phyloP scores from a whole-genome alignment of 2,113 vertebrate species.

The Eptesicus fuscus region DNA sequence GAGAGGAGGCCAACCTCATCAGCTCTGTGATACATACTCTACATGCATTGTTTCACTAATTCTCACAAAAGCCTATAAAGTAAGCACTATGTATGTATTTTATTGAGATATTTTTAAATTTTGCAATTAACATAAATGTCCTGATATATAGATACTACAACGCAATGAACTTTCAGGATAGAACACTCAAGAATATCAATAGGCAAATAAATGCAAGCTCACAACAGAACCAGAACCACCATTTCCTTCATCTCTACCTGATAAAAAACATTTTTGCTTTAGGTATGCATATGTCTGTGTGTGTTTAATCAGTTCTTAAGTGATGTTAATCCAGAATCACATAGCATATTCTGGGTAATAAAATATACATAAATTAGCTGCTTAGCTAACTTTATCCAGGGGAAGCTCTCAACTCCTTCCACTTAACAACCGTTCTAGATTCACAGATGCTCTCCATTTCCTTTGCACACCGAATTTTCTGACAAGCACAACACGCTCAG shows the following conservation, averaged over 20 bases:
- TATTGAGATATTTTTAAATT: background rate
- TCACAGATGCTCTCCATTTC: background rate
- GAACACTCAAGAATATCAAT: background rate
- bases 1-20: background rate
- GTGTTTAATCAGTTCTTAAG: background rate
- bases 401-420: background rate
- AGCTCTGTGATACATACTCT: background rate
- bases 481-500: background rate
- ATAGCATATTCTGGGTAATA: background rate
- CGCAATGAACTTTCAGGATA: background rate
- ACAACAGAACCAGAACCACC: background rate
- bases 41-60: background rate
- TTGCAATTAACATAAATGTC: background rate
- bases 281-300: background rate
- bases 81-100: background rate
- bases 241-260: background rate
- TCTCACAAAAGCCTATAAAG: background rate
- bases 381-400: background rate
- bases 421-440: background rate
- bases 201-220: background rate
- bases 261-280: conserved; percentile 10
- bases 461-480: background rate
- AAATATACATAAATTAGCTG: background rate
- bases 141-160: background rate
- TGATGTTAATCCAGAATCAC: background rate